Percentiles rank a stretch among this genome's conserved stretches.
Evolutionary conservation across 1,140 invertebrate species (phyloP).

Genomic region (Tetramorium parvispinum): DNA sequence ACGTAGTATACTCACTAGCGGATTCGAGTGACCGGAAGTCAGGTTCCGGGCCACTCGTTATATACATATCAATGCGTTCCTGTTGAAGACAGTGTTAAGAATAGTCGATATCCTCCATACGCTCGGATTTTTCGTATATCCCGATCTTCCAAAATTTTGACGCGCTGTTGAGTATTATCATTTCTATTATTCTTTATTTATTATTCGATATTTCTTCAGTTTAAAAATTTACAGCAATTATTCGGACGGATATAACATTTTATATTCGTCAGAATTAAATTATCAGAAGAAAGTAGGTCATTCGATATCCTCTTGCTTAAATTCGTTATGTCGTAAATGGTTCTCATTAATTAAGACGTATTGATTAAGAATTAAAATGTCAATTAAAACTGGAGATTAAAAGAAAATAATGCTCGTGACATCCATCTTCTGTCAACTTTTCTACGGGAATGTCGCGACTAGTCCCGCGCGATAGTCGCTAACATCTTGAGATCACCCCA

Average conservation of each 20-base stretch:
- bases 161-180: neutral
- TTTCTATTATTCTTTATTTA: neutral
- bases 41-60: constrained; percentile 63
- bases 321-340: neutral
- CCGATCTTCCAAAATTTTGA: constrained; percentile 33
- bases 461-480: constrained; percentile 28
- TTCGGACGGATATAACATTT: neutral
- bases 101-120: constrained; percentile 61
- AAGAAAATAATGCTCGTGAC: neutral
- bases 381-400: neutral
- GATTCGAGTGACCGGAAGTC: constrained; percentile 69
- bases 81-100: constrained; percentile 49
- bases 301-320: neutral
- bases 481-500: constrained; percentile 68
- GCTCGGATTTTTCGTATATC: constrained; percentile 34
- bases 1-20: constrained; percentile 68
- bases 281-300: neutral
- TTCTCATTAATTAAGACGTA: neutral
- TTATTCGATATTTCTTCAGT: no score
- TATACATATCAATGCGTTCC: constrained; percentile 75
- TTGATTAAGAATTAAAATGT: neutral
- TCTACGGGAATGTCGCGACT: constrained; percentile 9
- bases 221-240: neutral
- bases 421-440: neutral
- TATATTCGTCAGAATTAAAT: neutral